These are phyloP conservation scores for Syngnathus floridae DNA, from an alignment of 2,113 vertebrate genomes.

Conservation along the genomic window DNA sequence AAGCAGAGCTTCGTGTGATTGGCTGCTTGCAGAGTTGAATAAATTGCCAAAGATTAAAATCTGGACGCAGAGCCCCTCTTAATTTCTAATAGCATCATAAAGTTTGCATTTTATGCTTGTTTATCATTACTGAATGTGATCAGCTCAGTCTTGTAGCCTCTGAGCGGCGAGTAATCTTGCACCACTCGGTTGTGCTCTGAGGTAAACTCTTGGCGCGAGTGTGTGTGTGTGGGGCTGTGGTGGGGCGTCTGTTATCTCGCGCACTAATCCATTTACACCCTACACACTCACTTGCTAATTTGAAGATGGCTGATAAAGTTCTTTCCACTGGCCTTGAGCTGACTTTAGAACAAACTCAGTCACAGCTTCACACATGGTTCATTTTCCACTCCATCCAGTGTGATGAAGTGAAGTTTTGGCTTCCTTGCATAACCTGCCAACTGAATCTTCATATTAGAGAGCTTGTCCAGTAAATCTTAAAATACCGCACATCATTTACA, in stretches of 20 bases:
- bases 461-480: neutral
- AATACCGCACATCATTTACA: neutral
- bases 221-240: conserved; percentile 11
- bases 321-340: conserved; percentile 15
- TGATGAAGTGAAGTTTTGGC: neutral
- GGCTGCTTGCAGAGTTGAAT: too few species aligned
- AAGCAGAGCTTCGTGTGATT: too few species aligned
- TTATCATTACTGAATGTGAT: neutral
- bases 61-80: too few species aligned
- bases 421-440: neutral
- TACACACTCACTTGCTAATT: conserved; percentile 12
- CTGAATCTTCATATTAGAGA: neutral
- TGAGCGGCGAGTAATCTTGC: conserved; percentile 18
- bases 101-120: neutral
- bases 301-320: conserved; percentile 24
- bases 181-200: conserved; percentile 13
- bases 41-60: too few species aligned
- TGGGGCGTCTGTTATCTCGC: conserved; percentile 31
- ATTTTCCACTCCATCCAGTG: conserved; percentile 3
- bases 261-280: conserved; percentile 11
- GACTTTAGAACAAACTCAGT: conserved; percentile 4
- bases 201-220: neutral
- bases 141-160: neutral
- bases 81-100: too few species aligned
- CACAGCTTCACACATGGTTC: conserved; percentile 17